phyloP scores from a whole-genome alignment of 2,113 vertebrate genomes.

The Semnornis frantzii region DNA sequence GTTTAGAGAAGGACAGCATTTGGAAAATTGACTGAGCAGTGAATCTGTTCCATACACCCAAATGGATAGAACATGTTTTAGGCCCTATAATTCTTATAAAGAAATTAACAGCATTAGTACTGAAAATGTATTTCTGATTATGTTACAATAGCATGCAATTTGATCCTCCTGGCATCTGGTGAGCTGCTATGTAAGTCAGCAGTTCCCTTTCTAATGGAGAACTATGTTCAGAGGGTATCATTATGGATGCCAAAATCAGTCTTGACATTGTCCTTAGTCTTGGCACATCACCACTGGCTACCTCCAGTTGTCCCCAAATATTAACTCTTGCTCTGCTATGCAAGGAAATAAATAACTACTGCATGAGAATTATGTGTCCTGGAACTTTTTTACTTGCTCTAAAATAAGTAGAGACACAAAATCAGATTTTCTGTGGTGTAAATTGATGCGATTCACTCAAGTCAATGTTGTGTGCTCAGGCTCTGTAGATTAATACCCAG shows the following conservation, averaged over 20 bases:
- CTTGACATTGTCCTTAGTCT: not conserved
- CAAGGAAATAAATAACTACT: not conserved
- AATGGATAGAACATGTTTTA: constrained; percentile 22
- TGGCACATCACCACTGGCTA: not conserved
- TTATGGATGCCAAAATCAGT: not conserved
- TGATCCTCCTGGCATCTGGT: constrained; percentile 29
- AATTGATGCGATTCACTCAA: not conserved
- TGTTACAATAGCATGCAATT: constrained; percentile 9
- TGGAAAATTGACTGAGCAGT: constrained; percentile 26
- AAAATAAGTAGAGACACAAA: not conserved
- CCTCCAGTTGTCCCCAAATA: not conserved
- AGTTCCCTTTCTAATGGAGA: constrained; percentile 20
- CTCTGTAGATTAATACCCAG: not conserved
- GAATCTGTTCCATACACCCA: constrained; percentile 19
- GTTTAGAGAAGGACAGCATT: constrained; percentile 10
- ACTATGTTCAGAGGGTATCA: not conserved
- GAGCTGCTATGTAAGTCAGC: constrained; percentile 26
- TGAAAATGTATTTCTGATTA: constrained; percentile 2
- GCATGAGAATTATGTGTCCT: not conserved
- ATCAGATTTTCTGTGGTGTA: not conserved
- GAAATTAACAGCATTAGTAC: constrained; percentile 32
- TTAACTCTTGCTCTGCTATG: not conserved
- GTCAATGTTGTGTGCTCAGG: not conserved
- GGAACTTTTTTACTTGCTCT: not conserved
- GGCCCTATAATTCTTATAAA: constrained; percentile 1